phyloP scores from a whole-genome alignment of 2,888 invertebrate species.

The Cryptosula pallasiana region DNA sequence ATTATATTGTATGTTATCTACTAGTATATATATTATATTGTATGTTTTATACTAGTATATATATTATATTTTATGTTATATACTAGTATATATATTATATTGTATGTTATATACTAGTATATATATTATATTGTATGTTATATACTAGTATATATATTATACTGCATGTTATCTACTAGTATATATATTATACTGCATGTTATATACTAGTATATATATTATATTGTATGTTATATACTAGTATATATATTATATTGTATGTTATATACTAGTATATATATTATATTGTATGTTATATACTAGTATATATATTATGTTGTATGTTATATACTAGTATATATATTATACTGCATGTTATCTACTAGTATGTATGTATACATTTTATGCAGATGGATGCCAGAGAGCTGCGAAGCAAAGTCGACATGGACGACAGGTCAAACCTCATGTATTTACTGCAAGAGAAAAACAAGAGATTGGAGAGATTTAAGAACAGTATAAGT shows the following conservation, averaged over 20 bases:
- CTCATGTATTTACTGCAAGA: constrained; percentile 33
- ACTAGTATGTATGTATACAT: neutral
- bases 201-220: neutral
- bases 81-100: neutral
- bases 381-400: constrained; percentile 28
- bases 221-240: neutral
- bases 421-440: constrained; percentile 32
- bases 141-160: neutral
- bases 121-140: neutral
- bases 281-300: no score
- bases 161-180: neutral
- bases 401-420: constrained; percentile 33
- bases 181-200: neutral
- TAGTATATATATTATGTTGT: neutral
- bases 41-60: neutral
- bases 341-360: neutral
- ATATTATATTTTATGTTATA: neutral
- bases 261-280: no score
- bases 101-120: neutral
- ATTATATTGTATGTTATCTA: neutral
- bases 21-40: neutral
- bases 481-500: constrained; percentile 6
- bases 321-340: neutral
- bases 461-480: constrained; percentile 32
- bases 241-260: neutral